These are phyloP conservation scores for Clarias pachynema DNA, from an alignment of 2,797 vertebrate species.

Conservation along the genomic window DNA sequence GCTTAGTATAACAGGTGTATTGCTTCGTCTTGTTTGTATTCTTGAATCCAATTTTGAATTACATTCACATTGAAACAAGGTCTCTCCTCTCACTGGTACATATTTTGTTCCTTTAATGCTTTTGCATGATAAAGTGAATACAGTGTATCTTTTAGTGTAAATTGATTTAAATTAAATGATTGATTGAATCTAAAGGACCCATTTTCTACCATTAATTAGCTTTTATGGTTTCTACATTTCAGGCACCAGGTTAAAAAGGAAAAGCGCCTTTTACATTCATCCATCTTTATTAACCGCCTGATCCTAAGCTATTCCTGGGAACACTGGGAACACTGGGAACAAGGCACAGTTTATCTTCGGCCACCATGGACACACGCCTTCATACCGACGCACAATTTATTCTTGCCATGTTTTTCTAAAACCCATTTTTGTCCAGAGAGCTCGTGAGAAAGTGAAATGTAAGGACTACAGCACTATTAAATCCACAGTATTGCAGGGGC, in stretches of 20 bases:
- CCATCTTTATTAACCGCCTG: not conserved
- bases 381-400: not conserved
- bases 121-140: not conserved
- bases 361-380: not conserved
- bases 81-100: not conserved
- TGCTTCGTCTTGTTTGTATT: not conserved
- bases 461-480: conserved; percentile 30
- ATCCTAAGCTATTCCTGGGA: not conserved
- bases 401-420: not conserved
- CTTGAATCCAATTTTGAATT: conserved; percentile 13
- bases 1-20: not conserved
- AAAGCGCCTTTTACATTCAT: not conserved
- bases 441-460: conserved; percentile 6
- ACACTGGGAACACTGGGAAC: not conserved
- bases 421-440: not conserved
- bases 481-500: conserved; percentile 35
- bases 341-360: not conserved
- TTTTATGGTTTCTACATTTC: not conserved
- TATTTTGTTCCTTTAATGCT: not conserved
- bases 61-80: conserved; percentile 11
- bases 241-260: not conserved
- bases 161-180: not conserved
- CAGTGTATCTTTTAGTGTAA: not conserved
- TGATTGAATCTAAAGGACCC: not conserved
- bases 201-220: not conserved